These are phyloP conservation scores for Mylabris sibirica DNA, from an alignment of 2,888 invertebrate genomes.

Conservation along the genomic window DNA sequence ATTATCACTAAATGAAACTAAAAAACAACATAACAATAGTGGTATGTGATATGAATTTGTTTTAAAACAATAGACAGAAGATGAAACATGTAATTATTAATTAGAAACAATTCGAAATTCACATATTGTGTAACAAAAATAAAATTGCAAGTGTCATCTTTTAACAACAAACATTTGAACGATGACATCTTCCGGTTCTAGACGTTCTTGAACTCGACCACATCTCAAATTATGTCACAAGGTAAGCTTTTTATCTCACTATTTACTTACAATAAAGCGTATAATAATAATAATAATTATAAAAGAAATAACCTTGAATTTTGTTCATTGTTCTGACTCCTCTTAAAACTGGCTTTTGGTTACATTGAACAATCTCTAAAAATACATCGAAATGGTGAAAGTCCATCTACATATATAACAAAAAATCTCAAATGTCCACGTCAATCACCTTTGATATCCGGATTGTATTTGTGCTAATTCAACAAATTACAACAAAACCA, in stretches of 20 bases:
- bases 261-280: too few species aligned
- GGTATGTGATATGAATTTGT: background rate
- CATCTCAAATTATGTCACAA: slow-evolving; percentile 6
- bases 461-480: background rate
- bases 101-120: background rate
- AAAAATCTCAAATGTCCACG: background rate
- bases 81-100: background rate
- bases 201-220: slow-evolving; percentile 8
- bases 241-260: slow-evolving; percentile 15
- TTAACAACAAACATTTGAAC: background rate
- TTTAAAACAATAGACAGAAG: background rate
- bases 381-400: too few species aligned
- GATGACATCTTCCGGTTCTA: background rate
- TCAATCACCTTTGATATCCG: background rate
- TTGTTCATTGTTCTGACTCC: background rate
- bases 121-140: background rate
- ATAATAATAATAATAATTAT: background rate
- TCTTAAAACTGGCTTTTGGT: background rate
- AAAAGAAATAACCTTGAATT: background rate
- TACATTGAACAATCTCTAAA: too few species aligned
- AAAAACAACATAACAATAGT: background rate
- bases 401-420: background rate
- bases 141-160: background rate
- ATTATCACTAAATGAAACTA: background rate
- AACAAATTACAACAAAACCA: background rate